phyloP scores from a whole-genome alignment of 2,797 vertebrate genomes.

The Telmatherina bonti region DNA sequence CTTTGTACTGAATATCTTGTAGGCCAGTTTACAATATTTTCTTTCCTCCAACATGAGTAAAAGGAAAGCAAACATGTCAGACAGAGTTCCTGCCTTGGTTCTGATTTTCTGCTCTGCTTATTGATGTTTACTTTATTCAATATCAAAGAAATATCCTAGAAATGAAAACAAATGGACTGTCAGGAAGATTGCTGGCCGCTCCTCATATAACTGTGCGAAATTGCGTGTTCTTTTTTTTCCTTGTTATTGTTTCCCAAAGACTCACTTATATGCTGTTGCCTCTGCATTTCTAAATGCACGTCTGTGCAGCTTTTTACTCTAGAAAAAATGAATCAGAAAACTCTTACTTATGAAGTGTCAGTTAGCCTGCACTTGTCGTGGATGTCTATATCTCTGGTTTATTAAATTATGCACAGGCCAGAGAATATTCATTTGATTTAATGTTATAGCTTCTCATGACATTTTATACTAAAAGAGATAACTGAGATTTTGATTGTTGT shows the following conservation, averaged over 20 bases:
- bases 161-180: slow-evolving; percentile 84
- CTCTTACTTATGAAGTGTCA: slow-evolving; percentile 11
- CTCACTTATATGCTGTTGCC: neutral
- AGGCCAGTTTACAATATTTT: neutral
- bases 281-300: neutral
- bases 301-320: neutral
- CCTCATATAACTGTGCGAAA: slow-evolving; percentile 10
- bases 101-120: slow-evolving; percentile 75
- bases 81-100: slow-evolving; percentile 65
- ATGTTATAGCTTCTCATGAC: slow-evolving; percentile 22
- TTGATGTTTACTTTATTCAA: slow-evolving; percentile 81
- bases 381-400: slow-evolving; percentile 1
- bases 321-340: too few relatives aligned
- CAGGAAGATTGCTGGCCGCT: slow-evolving; percentile 49
- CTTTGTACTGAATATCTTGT: neutral
- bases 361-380: slow-evolving; percentile 6
- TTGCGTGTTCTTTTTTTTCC: too few relatives aligned
- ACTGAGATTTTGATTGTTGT: slow-evolving; percentile 12
- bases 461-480: slow-evolving; percentile 24
- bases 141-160: slow-evolving; percentile 75
- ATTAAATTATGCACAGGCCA: slow-evolving; percentile 8
- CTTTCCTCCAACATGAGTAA: slow-evolving; percentile 7
- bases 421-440: slow-evolving; percentile 17
- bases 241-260: too few relatives aligned
- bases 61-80: slow-evolving; percentile 46